Conservation (phyloP, 2,888 invertebrate genomes). For the Mesoligia furuncula region DNA sequence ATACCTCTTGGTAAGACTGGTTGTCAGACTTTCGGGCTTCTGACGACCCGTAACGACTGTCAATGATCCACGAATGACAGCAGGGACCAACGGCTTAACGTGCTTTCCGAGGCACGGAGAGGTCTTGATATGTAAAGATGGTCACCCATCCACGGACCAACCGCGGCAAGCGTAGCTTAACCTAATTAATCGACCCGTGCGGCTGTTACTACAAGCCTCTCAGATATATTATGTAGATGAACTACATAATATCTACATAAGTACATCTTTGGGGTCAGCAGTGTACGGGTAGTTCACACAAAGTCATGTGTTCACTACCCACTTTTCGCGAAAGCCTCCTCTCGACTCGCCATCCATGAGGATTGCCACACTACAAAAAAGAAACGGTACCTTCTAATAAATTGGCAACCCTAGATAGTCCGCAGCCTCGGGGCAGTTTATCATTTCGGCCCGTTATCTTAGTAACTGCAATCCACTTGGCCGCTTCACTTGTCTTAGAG, state of each 20-base stretch:
- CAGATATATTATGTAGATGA: no score
- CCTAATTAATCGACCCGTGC: no score
- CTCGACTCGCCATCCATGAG: background rate
- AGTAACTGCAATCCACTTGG: conserved; percentile 74
- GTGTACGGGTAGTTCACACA: background rate
- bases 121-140: no score
- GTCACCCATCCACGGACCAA: no score
- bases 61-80: no score
- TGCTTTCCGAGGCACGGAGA: no score
- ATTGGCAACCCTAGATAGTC: conserved; percentile 53
- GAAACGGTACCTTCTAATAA: conserved; percentile 1
- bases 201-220: no score
- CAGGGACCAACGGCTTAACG: no score
- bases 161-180: no score
- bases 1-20: no score
- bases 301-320: background rate
- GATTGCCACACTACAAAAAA: background rate
- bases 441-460: conserved; percentile 81
- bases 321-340: background rate
- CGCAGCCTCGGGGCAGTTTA: conserved; percentile 74
- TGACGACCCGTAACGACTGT: no score
- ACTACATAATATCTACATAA: background rate
- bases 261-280: background rate
- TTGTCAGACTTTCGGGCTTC: no score
- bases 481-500: conserved; percentile 75